Evolutionary conservation across 2,113 vertebrate genomes (phyloP).

Genomic region (Eclectus roratus): DNA sequence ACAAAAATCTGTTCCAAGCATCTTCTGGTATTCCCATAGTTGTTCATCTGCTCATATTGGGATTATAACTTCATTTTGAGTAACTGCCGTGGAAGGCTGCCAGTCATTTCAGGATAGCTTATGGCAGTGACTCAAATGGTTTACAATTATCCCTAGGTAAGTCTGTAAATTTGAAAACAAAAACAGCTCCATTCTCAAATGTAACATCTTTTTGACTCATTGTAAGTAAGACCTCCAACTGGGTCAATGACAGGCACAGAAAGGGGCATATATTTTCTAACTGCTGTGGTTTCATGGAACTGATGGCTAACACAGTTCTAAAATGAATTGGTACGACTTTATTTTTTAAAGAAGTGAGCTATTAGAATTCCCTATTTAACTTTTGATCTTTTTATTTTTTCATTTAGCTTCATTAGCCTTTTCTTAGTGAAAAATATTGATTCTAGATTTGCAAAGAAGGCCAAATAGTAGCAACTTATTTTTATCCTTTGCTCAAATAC

Average conservation of each 20-base stretch:
- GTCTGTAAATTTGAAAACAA: constrained; percentile 16
- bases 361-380: background rate
- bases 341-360: background rate
- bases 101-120: background rate
- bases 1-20: background rate
- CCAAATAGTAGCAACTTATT: background rate
- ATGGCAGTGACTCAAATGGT: background rate
- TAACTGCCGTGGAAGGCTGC: background rate
- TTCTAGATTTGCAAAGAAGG: constrained; percentile 8
- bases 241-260: background rate
- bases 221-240: background rate
- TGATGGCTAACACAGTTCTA: background rate
- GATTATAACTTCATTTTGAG: background rate
- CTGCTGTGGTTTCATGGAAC: background rate
- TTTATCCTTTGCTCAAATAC: background rate
- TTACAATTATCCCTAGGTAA: constrained; percentile 3
- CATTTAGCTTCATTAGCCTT: background rate
- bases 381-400: background rate
- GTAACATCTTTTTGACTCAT: background rate
- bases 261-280: background rate
- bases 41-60: background rate
- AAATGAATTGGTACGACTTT: background rate
- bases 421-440: constrained; percentile 17
- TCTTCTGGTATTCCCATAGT: background rate
- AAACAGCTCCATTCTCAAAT: background rate